phyloP scores from a whole-genome alignment of 2,888 invertebrate genomes.

The Xestia ashworthii region DNA sequence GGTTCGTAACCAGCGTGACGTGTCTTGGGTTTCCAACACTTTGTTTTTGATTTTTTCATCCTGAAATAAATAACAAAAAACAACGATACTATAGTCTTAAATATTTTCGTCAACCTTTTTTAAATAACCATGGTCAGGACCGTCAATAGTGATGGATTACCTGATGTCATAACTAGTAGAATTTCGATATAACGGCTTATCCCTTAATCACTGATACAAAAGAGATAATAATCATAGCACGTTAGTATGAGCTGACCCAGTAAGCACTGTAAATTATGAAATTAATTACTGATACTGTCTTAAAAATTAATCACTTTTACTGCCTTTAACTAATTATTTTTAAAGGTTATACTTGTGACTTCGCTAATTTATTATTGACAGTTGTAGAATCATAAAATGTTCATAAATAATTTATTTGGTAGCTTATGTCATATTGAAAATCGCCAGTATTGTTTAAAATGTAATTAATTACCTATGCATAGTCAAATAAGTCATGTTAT shows the following conservation, averaged over 20 bases:
- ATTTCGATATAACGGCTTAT: conserved; percentile 48
- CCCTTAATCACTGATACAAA: conserved; percentile 45
- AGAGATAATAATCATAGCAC: conserved; percentile 28
- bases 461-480: conserved; percentile 1
- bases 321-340: neutral
- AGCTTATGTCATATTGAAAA: conserved; percentile 27
- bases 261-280: neutral
- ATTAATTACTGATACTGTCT: neutral
- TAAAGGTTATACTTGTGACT: neutral
- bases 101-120: neutral
- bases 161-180: conserved; percentile 26
- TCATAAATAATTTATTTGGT: conserved; percentile 40
- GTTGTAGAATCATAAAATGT: neutral
- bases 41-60: too few relatives aligned
- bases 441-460: neutral
- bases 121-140: neutral
- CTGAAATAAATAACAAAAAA: neutral
- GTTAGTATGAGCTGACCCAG: conserved; percentile 15
- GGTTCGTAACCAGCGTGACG: too few relatives aligned
- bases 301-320: neutral
- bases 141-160: conserved; percentile 3
- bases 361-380: neutral
- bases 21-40: too few relatives aligned
- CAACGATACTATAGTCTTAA: too few relatives aligned
- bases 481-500: conserved; percentile 1